Evolutionary conservation across 2,797 vertebrate genomes (phyloP).

Genomic region (Masticophis lateralis): DNA sequence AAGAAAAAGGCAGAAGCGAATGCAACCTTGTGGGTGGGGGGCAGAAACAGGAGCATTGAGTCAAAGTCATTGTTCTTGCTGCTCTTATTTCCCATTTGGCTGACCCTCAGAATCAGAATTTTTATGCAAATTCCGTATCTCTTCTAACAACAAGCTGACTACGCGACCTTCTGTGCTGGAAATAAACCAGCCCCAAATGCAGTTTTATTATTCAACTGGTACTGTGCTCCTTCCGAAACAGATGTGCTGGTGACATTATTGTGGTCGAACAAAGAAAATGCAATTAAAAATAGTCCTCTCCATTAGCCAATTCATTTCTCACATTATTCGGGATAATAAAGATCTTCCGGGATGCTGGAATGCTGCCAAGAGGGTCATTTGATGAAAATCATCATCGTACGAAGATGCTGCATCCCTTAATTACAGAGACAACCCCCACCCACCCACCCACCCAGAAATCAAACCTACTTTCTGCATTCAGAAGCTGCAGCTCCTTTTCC

Average conservation of each 20-base stretch:
- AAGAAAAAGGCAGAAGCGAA: neutral
- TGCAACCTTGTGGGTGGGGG: neutral
- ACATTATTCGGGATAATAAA: neutral
- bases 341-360: neutral
- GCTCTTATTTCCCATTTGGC: neutral
- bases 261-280: fast-evolving
- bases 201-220: constrained; percentile 58
- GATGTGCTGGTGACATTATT: constrained; percentile 45
- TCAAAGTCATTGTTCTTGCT: neutral
- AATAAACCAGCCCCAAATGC: constrained; percentile 49
- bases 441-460: neutral
- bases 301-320: neutral
- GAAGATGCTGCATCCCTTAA: fast-evolving
- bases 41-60: neutral
- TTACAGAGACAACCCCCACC: neutral
- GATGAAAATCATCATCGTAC: neutral
- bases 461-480: neutral
- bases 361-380: neutral
- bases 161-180: neutral
- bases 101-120: neutral
- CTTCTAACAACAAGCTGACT: constrained; percentile 16
- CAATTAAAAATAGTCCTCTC: neutral
- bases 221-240: constrained; percentile 39
- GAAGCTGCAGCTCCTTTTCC: neutral
- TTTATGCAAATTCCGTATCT: neutral